phyloP scores from a whole-genome alignment of 2,888 invertebrate genomes.

The Drosophila borborema region DNA sequence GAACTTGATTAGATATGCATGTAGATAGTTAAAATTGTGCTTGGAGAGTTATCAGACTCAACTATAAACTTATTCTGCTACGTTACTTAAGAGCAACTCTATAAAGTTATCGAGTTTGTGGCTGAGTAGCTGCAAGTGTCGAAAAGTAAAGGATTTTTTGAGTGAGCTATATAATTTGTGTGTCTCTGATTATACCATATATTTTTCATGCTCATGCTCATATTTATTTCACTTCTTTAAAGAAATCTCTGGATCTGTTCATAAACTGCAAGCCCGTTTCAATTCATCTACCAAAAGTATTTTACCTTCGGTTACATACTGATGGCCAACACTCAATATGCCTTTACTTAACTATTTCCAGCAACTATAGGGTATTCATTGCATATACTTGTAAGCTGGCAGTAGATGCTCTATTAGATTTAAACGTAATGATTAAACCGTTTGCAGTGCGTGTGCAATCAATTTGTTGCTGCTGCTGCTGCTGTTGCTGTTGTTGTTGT shows the following conservation, averaged over 20 bases:
- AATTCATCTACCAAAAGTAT: not conserved
- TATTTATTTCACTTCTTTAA: no score
- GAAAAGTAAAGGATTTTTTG: not conserved
- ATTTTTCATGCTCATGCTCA: no score
- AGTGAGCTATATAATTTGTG: not conserved
- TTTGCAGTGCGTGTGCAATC: conserved; percentile 49
- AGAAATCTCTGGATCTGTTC: no score
- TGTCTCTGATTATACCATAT: no score
- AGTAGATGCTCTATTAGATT: conserved; percentile 64
- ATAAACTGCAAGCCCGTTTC: not conserved
- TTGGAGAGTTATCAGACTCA: no score
- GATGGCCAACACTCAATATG: not conserved
- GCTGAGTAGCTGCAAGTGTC: not conserved
- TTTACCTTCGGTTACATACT: not conserved
- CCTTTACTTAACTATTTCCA: not conserved
- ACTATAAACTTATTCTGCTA: no score
- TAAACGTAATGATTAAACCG: conserved; percentile 77
- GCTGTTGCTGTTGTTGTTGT: no score
- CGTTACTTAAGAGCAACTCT: no score
- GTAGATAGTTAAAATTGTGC: no score
- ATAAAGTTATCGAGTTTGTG: no score
- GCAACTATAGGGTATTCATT: conserved; percentile 1
- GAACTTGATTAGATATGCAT: no score
- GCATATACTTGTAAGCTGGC: conserved; percentile 26
- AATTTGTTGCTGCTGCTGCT: conserved; percentile 32